These are phyloP conservation scores for Edolisoma coerulescens DNA, from an alignment of 2,113 vertebrate genomes.

Conservation along the genomic window DNA sequence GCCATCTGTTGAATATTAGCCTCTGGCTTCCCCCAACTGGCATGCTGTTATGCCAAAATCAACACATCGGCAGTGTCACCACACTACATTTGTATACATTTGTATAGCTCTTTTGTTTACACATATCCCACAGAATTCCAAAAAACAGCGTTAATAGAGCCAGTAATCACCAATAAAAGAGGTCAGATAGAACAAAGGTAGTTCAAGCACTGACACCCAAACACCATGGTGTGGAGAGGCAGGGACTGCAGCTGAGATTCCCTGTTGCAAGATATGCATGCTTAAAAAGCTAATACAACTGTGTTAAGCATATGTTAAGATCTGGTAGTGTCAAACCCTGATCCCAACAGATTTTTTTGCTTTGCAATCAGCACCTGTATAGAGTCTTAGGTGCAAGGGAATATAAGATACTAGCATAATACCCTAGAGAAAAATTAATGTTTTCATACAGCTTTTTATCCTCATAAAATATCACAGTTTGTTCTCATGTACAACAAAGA, in stretches of 20 bases:
- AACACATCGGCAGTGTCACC: neutral
- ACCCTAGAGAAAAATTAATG: neutral
- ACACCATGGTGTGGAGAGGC: neutral
- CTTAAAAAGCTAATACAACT: neutral
- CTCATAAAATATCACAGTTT: neutral
- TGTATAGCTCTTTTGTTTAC: neutral
- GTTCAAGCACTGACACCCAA: neutral
- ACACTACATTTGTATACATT: neutral
- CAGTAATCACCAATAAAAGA: neutral
- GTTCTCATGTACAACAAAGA: neutral
- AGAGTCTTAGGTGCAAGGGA: neutral
- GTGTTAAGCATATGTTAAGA: neutral
- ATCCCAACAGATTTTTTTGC: neutral
- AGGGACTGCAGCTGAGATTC: neutral
- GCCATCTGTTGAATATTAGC: constrained; percentile 78
- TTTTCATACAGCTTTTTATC: neutral
- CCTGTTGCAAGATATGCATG: neutral
- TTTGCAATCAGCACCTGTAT: neutral
- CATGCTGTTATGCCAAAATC: constrained; percentile 38
- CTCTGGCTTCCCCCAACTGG: constrained; percentile 69
- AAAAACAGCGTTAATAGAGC: neutral
- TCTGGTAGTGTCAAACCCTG: neutral
- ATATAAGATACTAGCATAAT: neutral
- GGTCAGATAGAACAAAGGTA: neutral
- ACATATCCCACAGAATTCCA: neutral